Evolutionary conservation across 2,888 invertebrate genomes (phyloP).

Genomic region (Standfussiana lucernea): DNA sequence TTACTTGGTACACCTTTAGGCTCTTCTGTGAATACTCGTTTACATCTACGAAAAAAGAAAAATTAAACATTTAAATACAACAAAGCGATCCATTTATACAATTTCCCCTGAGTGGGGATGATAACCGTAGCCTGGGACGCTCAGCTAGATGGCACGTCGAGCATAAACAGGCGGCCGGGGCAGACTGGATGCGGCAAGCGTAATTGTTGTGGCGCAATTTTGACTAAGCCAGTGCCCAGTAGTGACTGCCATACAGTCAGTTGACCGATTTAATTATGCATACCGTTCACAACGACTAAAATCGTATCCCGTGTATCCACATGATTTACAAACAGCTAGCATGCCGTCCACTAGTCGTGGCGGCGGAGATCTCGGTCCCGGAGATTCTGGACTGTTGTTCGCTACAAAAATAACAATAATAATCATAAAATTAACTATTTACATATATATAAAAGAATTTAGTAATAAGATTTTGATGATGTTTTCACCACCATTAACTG

Average conservation of each 20-base stretch:
- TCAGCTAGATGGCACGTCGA: no score
- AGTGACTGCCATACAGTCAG: not conserved
- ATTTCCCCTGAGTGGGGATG: not conserved
- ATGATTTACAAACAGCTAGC: conserved; percentile 94
- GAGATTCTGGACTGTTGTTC: conserved; percentile 85
- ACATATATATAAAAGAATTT: not conserved
- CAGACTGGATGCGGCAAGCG: not conserved
- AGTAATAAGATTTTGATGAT: not conserved
- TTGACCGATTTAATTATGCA: conserved; percentile 8
- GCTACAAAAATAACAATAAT: conserved; percentile 66
- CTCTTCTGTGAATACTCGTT: conserved; percentile 93
- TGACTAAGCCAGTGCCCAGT: not conserved
- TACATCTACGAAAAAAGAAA: conserved; percentile 88
- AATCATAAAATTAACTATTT: not conserved
- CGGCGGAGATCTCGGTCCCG: conserved; percentile 90
- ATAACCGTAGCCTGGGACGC: not conserved
- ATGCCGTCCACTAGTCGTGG: conserved; percentile 93
- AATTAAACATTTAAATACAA: conserved; percentile 4
- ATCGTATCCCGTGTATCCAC: conserved; percentile 95
- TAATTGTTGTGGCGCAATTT: no score
- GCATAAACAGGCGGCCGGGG: not conserved
- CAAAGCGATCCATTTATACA: not conserved
- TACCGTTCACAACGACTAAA: conserved; percentile 94
- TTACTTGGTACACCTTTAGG: conserved; percentile 91
- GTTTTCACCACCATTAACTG: not conserved